Evolutionary conservation across 2,797 vertebrate genomes (phyloP).

Genomic region (Alca torda): DNA sequence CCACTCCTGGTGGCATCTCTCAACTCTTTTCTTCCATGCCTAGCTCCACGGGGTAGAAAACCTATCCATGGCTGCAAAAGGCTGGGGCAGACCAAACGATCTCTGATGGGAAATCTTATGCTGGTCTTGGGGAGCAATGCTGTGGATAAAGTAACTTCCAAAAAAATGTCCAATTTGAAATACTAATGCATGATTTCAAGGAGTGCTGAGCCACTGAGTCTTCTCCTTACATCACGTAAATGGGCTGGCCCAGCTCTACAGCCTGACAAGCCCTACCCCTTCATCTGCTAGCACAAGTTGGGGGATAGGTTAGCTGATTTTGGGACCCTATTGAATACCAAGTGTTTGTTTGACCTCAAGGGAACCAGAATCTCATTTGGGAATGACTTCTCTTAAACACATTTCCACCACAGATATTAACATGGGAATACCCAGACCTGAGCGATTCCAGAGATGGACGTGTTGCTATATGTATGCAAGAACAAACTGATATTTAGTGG

Average conservation of each 20-base stretch:
- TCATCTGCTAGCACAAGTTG: neutral
- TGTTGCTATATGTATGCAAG: neutral
- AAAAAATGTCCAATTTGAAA: neutral
- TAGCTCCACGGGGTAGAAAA: neutral
- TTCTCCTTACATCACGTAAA: neutral
- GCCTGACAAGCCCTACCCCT: neutral
- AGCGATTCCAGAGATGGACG: neutral
- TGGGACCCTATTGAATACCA: neutral
- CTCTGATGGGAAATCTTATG: neutral
- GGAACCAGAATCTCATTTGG: neutral
- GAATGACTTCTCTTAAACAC: neutral
- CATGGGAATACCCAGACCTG: neutral
- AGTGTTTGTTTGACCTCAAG: neutral
- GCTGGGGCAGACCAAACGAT: neutral
- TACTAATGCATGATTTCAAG: neutral
- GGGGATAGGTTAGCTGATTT: neutral
- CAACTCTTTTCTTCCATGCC: neutral
- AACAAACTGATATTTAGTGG: neutral
- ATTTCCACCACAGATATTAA: neutral
- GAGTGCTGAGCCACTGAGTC: neutral
- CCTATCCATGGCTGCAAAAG: neutral
- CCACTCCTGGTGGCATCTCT: neutral
- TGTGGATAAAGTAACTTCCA: neutral
- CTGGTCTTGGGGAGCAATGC: neutral
- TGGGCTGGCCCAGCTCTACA: neutral